These are phyloP conservation scores for Cathartes aura DNA, from an alignment of 2,113 vertebrate genomes.

Conservation along the genomic window DNA sequence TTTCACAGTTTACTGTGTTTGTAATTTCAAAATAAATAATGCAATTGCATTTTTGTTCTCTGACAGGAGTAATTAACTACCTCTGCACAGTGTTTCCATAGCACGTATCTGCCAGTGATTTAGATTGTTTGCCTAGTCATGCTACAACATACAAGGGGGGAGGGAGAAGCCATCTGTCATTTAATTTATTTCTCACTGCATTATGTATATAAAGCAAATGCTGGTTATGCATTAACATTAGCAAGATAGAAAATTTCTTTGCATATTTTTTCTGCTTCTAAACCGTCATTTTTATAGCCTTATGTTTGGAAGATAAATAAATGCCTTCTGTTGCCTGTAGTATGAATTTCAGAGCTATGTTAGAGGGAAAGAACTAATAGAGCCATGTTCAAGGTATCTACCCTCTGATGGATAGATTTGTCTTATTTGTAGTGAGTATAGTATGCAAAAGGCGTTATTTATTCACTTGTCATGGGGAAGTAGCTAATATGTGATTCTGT, in stretches of 20 bases:
- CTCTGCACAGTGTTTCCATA: not conserved
- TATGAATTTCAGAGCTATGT: not conserved
- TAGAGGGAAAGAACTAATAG: not conserved
- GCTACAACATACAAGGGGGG: not conserved
- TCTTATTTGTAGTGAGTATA: not conserved
- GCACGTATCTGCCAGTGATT: not conserved
- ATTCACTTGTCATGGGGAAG: not conserved
- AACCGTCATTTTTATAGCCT: constrained; percentile 46
- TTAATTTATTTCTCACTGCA: constrained; percentile 49
- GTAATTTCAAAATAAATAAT: constrained; percentile 52
- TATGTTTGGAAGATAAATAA: constrained; percentile 51
- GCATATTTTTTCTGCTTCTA: constrained; percentile 22
- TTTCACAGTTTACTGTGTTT: constrained; percentile 25
- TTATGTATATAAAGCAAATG: constrained; percentile 36
- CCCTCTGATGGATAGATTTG: not conserved
- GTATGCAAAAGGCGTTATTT: not conserved
- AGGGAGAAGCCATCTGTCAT: constrained; percentile 52
- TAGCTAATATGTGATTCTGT: not conserved
- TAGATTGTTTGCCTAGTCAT: constrained; percentile 48
- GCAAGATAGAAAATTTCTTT: constrained; percentile 7
- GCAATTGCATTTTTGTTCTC: not conserved
- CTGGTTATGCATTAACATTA: constrained; percentile 6
- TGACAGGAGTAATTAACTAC: constrained; percentile 39
- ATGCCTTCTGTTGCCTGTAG: constrained; percentile 27
- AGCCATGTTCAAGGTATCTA: not conserved